Evolutionary conservation across 2,888 invertebrate genomes (phyloP).

Genomic region (Sisyra nigra): DNA sequence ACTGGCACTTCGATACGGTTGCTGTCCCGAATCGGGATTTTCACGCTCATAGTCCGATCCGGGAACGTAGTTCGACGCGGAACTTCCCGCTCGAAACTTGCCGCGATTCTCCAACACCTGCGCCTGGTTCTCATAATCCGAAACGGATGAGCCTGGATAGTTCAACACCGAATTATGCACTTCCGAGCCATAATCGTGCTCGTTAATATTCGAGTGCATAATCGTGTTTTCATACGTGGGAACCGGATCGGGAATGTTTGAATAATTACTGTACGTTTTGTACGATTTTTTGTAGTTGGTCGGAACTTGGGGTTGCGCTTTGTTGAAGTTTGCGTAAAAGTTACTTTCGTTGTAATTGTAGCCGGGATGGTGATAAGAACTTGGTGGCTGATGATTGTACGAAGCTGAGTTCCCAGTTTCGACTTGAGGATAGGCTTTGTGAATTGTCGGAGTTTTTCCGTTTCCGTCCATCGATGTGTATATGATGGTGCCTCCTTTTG

Average conservation of each 20-base stretch:
- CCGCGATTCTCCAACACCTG: constrained; percentile 3
- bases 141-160: constrained; percentile 7
- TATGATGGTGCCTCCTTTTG: neutral
- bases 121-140: constrained; percentile 6
- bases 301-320: constrained; percentile 5
- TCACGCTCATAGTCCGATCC: constrained; percentile 1
- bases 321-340: neutral
- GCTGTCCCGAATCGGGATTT: neutral
- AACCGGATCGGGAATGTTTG: neutral
- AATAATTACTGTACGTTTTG: neutral
- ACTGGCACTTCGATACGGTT: constrained; percentile 1
- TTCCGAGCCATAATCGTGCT: neutral
- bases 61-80: neutral
- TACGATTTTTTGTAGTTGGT: constrained; percentile 3
- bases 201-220: neutral
- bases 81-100: constrained; percentile 6
- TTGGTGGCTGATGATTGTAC: neutral
- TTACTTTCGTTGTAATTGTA: neutral
- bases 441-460: neutral
- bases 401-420: too few species aligned
- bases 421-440: neutral
- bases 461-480: constrained; percentile 3
- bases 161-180: constrained; percentile 1
- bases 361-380: neutral
- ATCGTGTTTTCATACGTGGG: constrained; percentile 7